Evolutionary conservation across 2,888 invertebrate genomes (phyloP).

Genomic region (Axea sp.): DNA sequence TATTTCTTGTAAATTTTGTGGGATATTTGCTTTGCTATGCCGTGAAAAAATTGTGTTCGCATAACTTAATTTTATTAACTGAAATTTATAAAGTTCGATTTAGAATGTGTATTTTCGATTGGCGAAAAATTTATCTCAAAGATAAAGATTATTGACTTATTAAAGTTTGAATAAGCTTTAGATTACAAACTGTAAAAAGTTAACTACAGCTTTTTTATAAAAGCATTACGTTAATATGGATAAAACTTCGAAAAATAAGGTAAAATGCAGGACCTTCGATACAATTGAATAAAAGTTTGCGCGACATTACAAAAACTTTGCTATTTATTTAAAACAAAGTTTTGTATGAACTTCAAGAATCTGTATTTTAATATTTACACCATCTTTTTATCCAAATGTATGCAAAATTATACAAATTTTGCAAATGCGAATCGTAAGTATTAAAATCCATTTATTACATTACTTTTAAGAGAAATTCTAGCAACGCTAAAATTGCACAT

Average conservation of each 20-base stretch:
- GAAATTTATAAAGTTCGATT: too few relatives aligned
- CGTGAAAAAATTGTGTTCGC: too few relatives aligned
- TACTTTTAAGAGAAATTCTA: not conserved
- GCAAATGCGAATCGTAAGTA: conserved; percentile 23
- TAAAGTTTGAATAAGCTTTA: not conserved
- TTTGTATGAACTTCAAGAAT: conserved; percentile 8
- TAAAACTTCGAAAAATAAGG: not conserved
- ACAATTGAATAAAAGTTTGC: conserved; percentile 36
- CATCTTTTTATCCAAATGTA: conserved; percentile 36
- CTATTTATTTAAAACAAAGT: conserved; percentile 33
- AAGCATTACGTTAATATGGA: not conserved
- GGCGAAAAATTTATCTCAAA: too few relatives aligned
- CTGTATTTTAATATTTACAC: conserved; percentile 34
- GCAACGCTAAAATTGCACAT: too few relatives aligned
- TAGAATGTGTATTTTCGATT: too few relatives aligned
- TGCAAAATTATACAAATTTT: conserved; percentile 44
- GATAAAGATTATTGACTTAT: not conserved
- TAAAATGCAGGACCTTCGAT: conserved; percentile 4
- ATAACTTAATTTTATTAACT: too few relatives aligned
- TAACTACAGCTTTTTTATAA: not conserved
- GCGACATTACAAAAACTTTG: conserved; percentile 29
- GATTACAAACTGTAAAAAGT: not conserved
- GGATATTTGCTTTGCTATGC: too few relatives aligned
- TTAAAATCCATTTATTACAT: conserved; percentile 44
- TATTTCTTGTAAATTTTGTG: too few relatives aligned